A percentile compares a stretch with the other conserved stretches of the same genome.
Conservation (phyloP, 2,113 vertebrate genomes). For the Eudyptes chrysolophus region DNA sequence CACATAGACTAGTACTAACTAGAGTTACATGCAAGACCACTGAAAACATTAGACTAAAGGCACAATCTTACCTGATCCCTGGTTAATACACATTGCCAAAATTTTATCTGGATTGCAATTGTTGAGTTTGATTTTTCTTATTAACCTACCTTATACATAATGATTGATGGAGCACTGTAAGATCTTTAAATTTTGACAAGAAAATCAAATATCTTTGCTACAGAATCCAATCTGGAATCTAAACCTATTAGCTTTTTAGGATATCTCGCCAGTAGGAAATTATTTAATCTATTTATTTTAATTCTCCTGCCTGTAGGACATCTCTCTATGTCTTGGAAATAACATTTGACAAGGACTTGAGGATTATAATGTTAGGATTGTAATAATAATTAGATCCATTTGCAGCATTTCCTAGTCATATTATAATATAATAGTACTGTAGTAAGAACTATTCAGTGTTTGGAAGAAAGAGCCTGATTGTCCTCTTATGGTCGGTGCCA, state of each 20-base stretch:
- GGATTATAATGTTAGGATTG: slow-evolving; percentile 62
- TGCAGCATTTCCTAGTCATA: slow-evolving; percentile 67
- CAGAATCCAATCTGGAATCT: slow-evolving; percentile 55
- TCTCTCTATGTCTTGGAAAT: slow-evolving; percentile 73
- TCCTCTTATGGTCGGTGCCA: neutral
- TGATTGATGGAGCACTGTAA: slow-evolving; percentile 40
- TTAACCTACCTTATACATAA: neutral
- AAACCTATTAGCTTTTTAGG: slow-evolving; percentile 71
- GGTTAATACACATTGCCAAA: neutral
- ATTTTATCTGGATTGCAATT: neutral
- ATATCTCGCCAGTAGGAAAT: slow-evolving; percentile 70
- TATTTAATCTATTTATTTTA: slow-evolving; percentile 77
- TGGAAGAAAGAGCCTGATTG: neutral
- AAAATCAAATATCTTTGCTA: slow-evolving; percentile 64
- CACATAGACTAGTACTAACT: neutral
- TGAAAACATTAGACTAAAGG: neutral
- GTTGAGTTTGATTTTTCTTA: neutral
- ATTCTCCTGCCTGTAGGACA: slow-evolving; percentile 68
- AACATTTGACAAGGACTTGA: slow-evolving; percentile 65
- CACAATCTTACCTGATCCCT: neutral
- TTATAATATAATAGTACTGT: slow-evolving; percentile 47
- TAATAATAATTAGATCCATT: slow-evolving; percentile 70
- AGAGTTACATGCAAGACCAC: neutral
- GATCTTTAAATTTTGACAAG: slow-evolving; percentile 48
- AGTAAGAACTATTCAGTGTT: slow-evolving; percentile 20